Conservation (phyloP, 2,888 invertebrate genomes). For the Lomographa bimaculata region DNA sequence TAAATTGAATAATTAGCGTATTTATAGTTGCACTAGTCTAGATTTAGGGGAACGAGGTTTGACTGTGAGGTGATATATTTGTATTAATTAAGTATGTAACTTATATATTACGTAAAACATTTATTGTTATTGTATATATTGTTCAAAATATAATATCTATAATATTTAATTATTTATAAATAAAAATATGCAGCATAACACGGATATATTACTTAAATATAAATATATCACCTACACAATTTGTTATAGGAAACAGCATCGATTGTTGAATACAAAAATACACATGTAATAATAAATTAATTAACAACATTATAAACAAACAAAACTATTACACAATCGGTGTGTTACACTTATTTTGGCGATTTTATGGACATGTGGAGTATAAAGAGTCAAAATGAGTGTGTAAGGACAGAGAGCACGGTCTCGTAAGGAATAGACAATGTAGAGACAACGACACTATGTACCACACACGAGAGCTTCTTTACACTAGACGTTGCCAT, state of each 20-base stretch:
- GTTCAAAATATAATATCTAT: no score
- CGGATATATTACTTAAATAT: slow-evolving; percentile 12
- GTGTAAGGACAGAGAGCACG: slow-evolving; percentile 23
- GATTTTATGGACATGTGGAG: slow-evolving; percentile 1
- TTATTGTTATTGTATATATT: no score
- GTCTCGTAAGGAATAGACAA: slow-evolving; percentile 54
- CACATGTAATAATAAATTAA: slow-evolving; percentile 7
- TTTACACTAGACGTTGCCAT: slow-evolving; percentile 53
- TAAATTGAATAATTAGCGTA: slow-evolving; percentile 62
- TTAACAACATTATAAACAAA: background rate
- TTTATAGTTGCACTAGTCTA: slow-evolving; percentile 68
- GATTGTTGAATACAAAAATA: slow-evolving; percentile 15
- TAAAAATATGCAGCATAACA: background rate
- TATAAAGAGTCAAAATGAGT: slow-evolving; percentile 4
- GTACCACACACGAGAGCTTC: slow-evolving; percentile 76
- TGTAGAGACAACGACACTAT: slow-evolving; percentile 80
- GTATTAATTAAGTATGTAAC: slow-evolving; percentile 9
- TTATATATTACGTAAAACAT: no score
- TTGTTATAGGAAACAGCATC: slow-evolving; percentile 18
- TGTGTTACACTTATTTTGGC: slow-evolving; percentile 10
- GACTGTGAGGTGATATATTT: slow-evolving; percentile 31
- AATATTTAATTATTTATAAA: slow-evolving; percentile 1
- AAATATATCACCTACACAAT: slow-evolving; percentile 40
- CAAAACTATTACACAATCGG: slow-evolving; percentile 18
- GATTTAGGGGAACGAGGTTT: slow-evolving; percentile 41